Evolutionary conservation across 2,888 invertebrate genomes (phyloP).

Genomic region (Agonopterix heracliana): DNA sequence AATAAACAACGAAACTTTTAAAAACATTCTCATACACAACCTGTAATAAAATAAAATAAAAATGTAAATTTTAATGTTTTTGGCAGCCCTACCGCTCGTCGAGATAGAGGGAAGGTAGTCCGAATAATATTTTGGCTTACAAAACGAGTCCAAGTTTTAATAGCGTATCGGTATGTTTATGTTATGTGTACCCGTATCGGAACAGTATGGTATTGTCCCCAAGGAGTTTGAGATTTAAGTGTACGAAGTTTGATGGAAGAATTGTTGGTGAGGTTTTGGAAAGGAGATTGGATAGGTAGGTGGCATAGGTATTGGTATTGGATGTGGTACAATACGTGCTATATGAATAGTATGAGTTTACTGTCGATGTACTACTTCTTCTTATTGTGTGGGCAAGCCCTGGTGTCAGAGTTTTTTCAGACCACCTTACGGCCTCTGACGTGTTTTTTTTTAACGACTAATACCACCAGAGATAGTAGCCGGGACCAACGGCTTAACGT

Average conservation of each 20-base stretch:
- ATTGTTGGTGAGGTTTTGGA: slow-evolving; percentile 13
- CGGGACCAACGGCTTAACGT: too few species aligned
- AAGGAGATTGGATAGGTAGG: not conserved
- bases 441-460: too few species aligned
- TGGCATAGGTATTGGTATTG: not conserved
- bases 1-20: slow-evolving; percentile 23
- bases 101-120: slow-evolving; percentile 67
- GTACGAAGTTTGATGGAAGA: slow-evolving; percentile 27
- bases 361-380: too few species aligned
- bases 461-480: too few species aligned
- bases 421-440: too few species aligned
- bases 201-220: slow-evolving; percentile 35
- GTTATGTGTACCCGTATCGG: slow-evolving; percentile 57
- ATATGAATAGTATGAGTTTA: too few species aligned
- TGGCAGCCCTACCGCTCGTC: slow-evolving; percentile 59
- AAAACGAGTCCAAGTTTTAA: slow-evolving; percentile 75
- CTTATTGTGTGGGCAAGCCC: too few species aligned
- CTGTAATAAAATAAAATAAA: slow-evolving; percentile 53
- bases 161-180: slow-evolving; percentile 73
- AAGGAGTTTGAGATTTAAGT: slow-evolving; percentile 30
- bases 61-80: slow-evolving; percentile 43
- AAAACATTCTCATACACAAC: slow-evolving; percentile 29
- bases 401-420: too few species aligned
- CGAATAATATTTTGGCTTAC: slow-evolving; percentile 75
- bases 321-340: too few species aligned